Percentiles rank a stretch among this genome's conserved stretches.
phyloP scores from a whole-genome alignment of 2,888 invertebrate species.

The Ypsolopha sequella region DNA sequence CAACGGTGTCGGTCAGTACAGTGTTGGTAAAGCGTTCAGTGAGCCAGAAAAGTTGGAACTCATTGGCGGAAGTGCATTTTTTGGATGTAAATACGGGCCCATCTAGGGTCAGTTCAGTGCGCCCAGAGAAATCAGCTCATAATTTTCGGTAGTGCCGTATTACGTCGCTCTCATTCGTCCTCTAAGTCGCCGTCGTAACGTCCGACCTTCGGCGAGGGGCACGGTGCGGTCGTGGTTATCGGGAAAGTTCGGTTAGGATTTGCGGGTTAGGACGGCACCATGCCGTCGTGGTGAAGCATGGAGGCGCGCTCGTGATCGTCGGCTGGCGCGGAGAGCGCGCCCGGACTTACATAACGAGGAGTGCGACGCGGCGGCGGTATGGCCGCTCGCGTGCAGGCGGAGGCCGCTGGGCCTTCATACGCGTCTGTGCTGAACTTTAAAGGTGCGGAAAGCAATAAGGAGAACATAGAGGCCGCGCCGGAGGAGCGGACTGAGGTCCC shows the following conservation, averaged over 20 bases:
- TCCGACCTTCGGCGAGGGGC: constrained; percentile 43
- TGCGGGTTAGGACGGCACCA: constrained; percentile 57
- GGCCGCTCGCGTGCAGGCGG: constrained; percentile 66
- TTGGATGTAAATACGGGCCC: constrained; percentile 66
- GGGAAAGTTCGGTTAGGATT: constrained; percentile 36
- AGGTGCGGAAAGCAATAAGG: constrained; percentile 71
- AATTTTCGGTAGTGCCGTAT: constrained; percentile 36
- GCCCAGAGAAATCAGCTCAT: constrained; percentile 48
- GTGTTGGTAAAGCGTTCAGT: constrained; percentile 45
- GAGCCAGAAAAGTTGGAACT: constrained; percentile 47
- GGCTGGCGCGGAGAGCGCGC: constrained; percentile 70
- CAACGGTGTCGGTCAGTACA: constrained; percentile 38
- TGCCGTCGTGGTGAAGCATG: constrained; percentile 65
- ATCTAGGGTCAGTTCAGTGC: constrained; percentile 64
- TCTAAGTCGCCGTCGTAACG: constrained; percentile 5
- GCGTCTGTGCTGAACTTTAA: constrained; percentile 78
- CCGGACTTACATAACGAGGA: constrained; percentile 65
- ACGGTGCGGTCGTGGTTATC: constrained; percentile 35
- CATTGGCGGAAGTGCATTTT: constrained; percentile 63
- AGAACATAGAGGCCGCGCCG: constrained; percentile 62
- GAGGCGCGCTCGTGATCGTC: constrained; percentile 70
- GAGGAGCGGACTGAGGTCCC: constrained; percentile 45
- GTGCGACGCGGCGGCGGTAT: constrained; percentile 63
- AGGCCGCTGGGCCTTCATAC: constrained; percentile 76
- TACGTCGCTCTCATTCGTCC: neutral